Evolutionary conservation across 2,797 vertebrate species (phyloP), one percentile per base, ranked within the genome.

Genomic region (Otolemur crassicaudatus): DNA sequence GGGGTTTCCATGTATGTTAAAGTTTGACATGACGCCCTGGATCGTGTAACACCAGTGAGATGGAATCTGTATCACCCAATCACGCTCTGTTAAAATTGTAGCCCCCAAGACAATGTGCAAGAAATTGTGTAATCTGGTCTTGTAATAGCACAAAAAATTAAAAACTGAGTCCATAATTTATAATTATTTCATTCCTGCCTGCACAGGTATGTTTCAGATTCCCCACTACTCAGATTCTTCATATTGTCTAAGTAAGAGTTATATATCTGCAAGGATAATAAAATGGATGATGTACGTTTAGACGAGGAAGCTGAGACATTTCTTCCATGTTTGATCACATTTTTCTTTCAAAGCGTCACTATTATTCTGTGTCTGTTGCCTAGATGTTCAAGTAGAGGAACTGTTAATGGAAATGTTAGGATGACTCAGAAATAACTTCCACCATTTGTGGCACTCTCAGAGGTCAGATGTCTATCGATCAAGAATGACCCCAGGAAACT

Each of bases 401-500:
- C 29, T 56, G 31, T 92, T 43, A 56, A 46, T 60, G 34, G 46
- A 96, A 95, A 43, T 67, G 43, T 19, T 14, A 93, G 10, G n/a
- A 37, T 60, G 22, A 70, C 40, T 60, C 80, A 67, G 79, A 91
- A 94, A 82, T 87, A 93, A 20, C 63, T 93, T 77, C 61, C 5
- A 20, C 12, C 4, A n/a, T n/a, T 72, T 93, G 61, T 43, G 75
- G 29, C 53, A 70, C 40, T 79, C 61, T 93, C 63, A 69, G 77
- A 94, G 34, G 34, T 76, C 91, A 80, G 19, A 56, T 67, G 79
- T 79, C 85, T 65, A 88, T 82, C 13, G 58, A 95, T 95, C 17
- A 69, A 29, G 34, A 93, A 34, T 75, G 95, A 95, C 87, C 82
- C 17, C 77, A 90, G 93, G 94, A 97, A 96, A 84, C 19, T n/a